These are phyloP conservation scores for Halesus radiatus DNA, from an alignment of 1,140 invertebrate genomes.

Conservation along the genomic window DNA sequence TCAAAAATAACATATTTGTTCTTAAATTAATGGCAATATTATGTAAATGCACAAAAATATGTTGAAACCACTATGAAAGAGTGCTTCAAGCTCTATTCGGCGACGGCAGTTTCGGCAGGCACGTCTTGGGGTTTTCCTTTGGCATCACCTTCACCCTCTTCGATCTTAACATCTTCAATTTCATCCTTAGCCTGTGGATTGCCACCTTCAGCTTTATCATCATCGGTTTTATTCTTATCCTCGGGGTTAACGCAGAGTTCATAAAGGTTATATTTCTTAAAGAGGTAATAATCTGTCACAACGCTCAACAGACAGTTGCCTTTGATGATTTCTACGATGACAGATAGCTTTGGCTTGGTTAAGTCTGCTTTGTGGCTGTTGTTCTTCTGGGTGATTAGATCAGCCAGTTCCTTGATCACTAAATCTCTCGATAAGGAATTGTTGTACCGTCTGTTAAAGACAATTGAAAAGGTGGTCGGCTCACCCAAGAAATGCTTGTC, in stretches of 20 bases:
- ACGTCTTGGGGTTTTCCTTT: no score
- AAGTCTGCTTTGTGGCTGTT: conserved; percentile 81
- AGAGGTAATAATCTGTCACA: conserved; percentile 76
- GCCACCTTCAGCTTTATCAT: background rate
- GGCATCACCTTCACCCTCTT: no score
- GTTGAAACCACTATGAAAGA: no score
- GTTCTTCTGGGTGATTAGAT: conserved; percentile 77
- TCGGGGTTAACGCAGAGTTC: conserved; percentile 57
- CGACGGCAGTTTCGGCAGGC: no score
- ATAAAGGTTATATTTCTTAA: conserved; percentile 79
- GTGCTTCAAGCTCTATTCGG: no score
- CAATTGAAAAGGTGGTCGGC: conserved; percentile 81
- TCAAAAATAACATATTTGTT: no score
- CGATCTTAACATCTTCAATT: no score
- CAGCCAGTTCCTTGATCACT: conserved; percentile 80
- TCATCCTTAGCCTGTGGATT: background rate
- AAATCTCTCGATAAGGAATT: conserved; percentile 78
- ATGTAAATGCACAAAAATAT: no score
- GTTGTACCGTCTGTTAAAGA: conserved; percentile 87
- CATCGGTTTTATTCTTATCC: conserved; percentile 14
- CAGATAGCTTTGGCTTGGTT: conserved; percentile 81
- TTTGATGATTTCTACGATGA: conserved; percentile 85
- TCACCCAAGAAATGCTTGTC: conserved; percentile 82
- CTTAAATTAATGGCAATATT: no score
- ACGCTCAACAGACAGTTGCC: conserved; percentile 76